Conservation (phyloP, 2,888 invertebrate genomes). For the Callyntrura guangdongensis region DNA sequence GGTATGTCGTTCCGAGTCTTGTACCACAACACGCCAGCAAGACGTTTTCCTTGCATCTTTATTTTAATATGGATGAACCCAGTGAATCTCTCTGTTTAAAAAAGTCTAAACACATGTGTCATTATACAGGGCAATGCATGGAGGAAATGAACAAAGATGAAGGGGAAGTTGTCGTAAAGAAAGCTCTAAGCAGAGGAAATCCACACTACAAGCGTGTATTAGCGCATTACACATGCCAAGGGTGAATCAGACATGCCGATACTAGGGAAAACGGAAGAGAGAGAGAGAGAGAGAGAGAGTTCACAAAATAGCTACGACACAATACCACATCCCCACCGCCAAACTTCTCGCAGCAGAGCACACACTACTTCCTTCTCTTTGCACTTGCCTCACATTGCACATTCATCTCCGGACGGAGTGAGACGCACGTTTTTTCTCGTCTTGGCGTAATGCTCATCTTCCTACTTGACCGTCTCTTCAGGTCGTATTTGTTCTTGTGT, state of each 20-base stretch:
- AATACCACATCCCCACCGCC: not conserved
- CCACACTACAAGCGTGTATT: not conserved
- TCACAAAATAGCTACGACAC: not conserved
- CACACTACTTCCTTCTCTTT: conserved; percentile 46
- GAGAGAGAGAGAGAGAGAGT: conserved; percentile 30
- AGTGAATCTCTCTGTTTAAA: no score
- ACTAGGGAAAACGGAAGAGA: conserved; percentile 33
- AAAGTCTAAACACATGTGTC: no score
- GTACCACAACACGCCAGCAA: no score
- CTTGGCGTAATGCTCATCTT: not conserved
- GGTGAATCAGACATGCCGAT: not conserved
- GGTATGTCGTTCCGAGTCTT: no score
- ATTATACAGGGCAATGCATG: not conserved
- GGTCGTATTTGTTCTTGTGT: conserved; percentile 23
- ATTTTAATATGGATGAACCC: no score
- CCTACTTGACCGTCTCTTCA: not conserved
- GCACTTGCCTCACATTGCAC: conserved; percentile 76
- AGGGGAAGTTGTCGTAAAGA: not conserved
- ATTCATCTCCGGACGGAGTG: conserved; percentile 78
- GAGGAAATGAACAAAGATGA: not conserved
- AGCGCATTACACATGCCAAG: not conserved
- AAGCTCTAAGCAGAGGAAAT: not conserved
- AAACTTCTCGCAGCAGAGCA: conserved; percentile 35
- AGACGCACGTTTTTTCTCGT: conserved; percentile 75
- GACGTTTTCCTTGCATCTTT: no score